Conservation (phyloP, 2,888 invertebrate genomes). For the Tipula confusa region DNA sequence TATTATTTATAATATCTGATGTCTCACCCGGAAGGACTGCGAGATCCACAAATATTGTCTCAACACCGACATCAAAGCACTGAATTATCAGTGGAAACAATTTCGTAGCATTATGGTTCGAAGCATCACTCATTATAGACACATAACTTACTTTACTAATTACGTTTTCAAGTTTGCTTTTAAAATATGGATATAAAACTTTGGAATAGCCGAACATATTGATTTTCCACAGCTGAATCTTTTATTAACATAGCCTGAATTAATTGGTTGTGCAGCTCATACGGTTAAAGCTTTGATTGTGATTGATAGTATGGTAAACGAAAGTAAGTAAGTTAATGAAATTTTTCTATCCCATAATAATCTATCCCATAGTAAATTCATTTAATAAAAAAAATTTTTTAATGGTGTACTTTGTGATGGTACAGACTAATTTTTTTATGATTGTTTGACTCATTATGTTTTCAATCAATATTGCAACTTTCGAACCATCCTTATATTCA, state of each 20-base stretch:
- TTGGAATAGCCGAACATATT: neutral
- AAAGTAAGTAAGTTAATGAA: conserved; percentile 5
- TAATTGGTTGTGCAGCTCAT: conserved; percentile 6
- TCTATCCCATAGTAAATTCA: neutral
- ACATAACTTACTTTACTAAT: conserved; percentile 21
- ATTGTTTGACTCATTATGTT: neutral
- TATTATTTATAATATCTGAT: too few species aligned
- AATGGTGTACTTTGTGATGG: neutral
- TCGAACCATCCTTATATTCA: too few species aligned
- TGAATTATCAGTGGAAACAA: conserved; percentile 35
- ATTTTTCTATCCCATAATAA: neutral
- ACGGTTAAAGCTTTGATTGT: conserved; percentile 29
- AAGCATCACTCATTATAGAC: conserved; percentile 31
- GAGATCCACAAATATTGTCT: too few species aligned
- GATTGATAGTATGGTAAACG: neutral
- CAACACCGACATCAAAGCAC: neutral
- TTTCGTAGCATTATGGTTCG: conserved; percentile 37
- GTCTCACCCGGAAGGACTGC: neutral
- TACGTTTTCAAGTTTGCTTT: neutral
- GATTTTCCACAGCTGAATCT: conserved; percentile 13
- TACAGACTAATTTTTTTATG: neutral
- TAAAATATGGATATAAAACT: conserved; percentile 14
- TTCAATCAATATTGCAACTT: too few species aligned
- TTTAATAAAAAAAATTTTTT: neutral
- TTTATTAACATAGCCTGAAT: conserved; percentile 13